Evolutionary conservation across 2,888 invertebrate species (phyloP), one percentile per base, ranked within the genome.

Genomic region (Asteroscopus sphinx): DNA sequence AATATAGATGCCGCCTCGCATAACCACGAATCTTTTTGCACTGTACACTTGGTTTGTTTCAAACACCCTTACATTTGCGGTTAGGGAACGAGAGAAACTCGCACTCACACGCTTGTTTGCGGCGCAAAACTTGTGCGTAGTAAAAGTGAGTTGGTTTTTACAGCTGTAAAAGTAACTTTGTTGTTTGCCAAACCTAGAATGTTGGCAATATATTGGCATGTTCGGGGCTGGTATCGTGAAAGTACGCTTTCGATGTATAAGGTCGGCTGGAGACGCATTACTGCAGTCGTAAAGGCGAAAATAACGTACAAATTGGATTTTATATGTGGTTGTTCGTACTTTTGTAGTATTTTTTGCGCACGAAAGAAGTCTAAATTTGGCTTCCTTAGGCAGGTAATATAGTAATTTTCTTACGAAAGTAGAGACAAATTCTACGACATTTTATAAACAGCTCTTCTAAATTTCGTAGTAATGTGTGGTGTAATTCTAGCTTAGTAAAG

Each of bases 1-100:
- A 74, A 73, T 76, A 69, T 69, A 73, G 59, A 64, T 56, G 42
- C 48, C 51, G 13, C 59, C 66, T 36, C 55, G 40, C 51, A 64
- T 61, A 59, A 64, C 58, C 65, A 33, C 48, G 51, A 42, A 39
- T 65, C 56, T 62, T 42, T 51, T 57, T 60, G 37, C 42, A 44
- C 47, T 64, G 58, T 61, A 36, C 46, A 55, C 40, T 55, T 21
- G 25, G 35, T 41, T 36, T 44, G n/a, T 42, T 17, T 26, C 16
- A 15, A 40, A 48, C 36, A 54, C 60, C 45, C 16, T 42, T 12
- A 30, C 53, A 25, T 39, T 46, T 62, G 61, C 55, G 54, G 45
- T 17, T 42, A n/a, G 17, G 6, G 17, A 15, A 33, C 25, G 7
- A 25, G 16, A 25, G 16, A 41, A 48, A 45, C 12, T 32, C 45